A percentile compares a stretch with the other conserved stretches of the same genome.
These are phyloP conservation scores for Drosophila repleta DNA, from an alignment of 1,140 invertebrate genomes.

Conservation along the genomic window DNA sequence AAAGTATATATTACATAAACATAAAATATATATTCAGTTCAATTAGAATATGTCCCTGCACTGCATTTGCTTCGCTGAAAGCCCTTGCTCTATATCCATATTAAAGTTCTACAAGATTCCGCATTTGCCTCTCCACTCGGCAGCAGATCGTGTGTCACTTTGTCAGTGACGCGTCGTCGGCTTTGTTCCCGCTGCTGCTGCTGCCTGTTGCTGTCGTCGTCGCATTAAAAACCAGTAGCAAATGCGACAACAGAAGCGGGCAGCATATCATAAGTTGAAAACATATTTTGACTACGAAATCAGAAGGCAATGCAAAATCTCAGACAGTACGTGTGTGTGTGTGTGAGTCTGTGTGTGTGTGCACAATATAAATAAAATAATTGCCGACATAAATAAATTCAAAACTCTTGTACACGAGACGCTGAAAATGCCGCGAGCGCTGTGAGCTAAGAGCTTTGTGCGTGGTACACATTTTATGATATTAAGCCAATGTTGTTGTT, in stretches of 20 bases:
- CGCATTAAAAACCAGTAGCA: conserved; percentile 65
- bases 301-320: conserved; percentile 56
- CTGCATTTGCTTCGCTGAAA: no score
- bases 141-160: conserved; percentile 10
- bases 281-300: conserved; percentile 83
- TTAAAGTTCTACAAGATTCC: not conserved
- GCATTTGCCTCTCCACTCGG: not conserved
- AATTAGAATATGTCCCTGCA: no score
- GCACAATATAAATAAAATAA: conserved; percentile 83
- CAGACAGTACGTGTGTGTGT: conserved; percentile 3
- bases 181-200: conserved; percentile 1
- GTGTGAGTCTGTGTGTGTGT: conserved; percentile 36
- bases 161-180: conserved; percentile 19
- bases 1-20: no score
- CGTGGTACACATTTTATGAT: conserved; percentile 67
- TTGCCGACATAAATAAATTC: conserved; percentile 82
- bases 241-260: conserved; percentile 49
- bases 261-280: conserved; percentile 68
- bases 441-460: conserved; percentile 41
- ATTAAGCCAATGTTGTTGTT: conserved; percentile 21
- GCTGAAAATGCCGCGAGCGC: conserved; percentile 11
- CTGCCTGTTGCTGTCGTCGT: conserved; percentile 1
- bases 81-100: not conserved
- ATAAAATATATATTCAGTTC: no score
- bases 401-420: conserved; percentile 52